Base-by-base conservation (phyloP, 1,140 invertebrate species). In the Pogonognathellus flavescens region DNA sequence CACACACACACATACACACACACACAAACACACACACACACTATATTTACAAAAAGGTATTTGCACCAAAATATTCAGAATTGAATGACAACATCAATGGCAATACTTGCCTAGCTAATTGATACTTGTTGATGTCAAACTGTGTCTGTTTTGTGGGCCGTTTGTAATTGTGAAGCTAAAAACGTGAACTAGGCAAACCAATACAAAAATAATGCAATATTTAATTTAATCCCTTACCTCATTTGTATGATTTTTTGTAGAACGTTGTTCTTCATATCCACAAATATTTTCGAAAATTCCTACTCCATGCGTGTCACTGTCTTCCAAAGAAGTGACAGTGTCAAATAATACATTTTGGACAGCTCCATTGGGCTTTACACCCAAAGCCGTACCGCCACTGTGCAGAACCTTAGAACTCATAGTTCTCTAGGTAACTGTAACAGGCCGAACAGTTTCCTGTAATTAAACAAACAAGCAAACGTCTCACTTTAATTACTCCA, bases 331-430 rank as follows among this genome's bases (percentile, higher is more conserved):
- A 13, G 20, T 25, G 13, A 66, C 22, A 66, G 62, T 25, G 22
- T 66, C 62, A 25, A 25, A 66, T 66, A 66, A 66, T 13, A 25
- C 20, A 25, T 20, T 66, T 66, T 66, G 22, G 13, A 25, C 20
- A 66, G 62, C 25, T 41, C 72, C 72, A 50, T 80, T 80, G 41
- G 41, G 41, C 8, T n/a, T 80, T 50, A 14, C 41, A 22, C 10
- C 18, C 41, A 52, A 20, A 16, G 72, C 18, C n/a, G 72, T 41
- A 2, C 13, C 72, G 16, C 18, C 41, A 22, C 41, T 80, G 41
- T 80, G 72, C 18, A 80, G 18, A 41, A 80, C 49, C 16, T 80
- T 80, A 49, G 72, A 80, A 41, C 72, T 80, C 72, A 80, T 80
- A 18, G 41, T 80, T 50, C 25, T 80, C 18, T 20, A 18, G 41